A percentile compares a stretch with the other conserved stretches of the same genome.
These are phyloP conservation scores for Barnardius zonarius DNA, from an alignment of 2,113 vertebrate genomes.

Conservation along the genomic window DNA sequence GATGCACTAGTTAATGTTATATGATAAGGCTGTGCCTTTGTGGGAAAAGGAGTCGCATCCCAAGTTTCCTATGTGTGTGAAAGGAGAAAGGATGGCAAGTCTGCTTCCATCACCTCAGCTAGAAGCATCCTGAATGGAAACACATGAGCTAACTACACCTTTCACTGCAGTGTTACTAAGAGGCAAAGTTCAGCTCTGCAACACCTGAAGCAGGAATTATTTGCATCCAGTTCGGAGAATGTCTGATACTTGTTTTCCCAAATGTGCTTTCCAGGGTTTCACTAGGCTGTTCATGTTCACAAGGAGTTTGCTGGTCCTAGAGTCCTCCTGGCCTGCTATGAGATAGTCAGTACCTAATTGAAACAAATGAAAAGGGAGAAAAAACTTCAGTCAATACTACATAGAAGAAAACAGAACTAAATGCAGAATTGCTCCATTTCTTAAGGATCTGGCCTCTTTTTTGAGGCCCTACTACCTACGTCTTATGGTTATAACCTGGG, in stretches of 20 bases:
- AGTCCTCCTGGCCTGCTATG: conserved; percentile 85
- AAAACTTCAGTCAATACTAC: neutral
- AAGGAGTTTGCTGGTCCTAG: conserved; percentile 76
- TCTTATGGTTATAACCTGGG: neutral
- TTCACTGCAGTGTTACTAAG: conserved; percentile 46
- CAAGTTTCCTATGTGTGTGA: neutral
- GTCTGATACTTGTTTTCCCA: conserved; percentile 72
- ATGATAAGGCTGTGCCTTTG: neutral
- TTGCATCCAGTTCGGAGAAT: conserved; percentile 72
- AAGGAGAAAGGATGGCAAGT: neutral
- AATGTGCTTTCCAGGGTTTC: conserved; percentile 81
- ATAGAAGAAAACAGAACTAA: neutral
- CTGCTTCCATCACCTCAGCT: neutral
- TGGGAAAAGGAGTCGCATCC: neutral
- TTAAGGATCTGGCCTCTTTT: neutral
- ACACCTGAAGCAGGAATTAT: conserved; percentile 42
- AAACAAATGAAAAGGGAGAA: accelerated
- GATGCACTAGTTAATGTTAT: neutral
- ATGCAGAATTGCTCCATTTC: neutral
- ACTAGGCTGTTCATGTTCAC: conserved; percentile 87
- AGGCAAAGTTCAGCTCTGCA: conserved; percentile 35
- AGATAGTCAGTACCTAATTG: conserved; percentile 81
- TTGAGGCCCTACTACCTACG: neutral
- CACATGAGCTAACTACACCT: conserved; percentile 38
- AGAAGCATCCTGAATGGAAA: conserved; percentile 23